A percentile compares a stretch with the other conserved stretches of the same genome.
These are phyloP conservation scores for Galerucella calmariensis DNA, from an alignment of 2,888 invertebrate genomes.

Conservation along the genomic window DNA sequence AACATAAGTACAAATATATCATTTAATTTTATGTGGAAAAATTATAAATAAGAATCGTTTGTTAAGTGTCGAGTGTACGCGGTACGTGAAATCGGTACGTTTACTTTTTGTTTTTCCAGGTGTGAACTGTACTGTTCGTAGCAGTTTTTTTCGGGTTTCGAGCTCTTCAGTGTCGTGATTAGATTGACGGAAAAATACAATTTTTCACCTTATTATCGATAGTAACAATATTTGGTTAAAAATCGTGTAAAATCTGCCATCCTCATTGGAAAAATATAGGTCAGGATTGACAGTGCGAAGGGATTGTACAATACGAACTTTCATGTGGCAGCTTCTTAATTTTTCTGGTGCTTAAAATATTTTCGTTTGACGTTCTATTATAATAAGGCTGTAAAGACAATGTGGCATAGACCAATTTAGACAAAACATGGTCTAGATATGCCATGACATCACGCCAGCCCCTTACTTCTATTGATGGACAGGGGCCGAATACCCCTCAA, in stretches of 20 bases:
- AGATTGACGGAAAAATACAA: neutral
- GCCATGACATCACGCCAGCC: constrained; percentile 65
- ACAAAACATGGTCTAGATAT: constrained; percentile 62
- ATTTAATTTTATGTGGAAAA: constrained; percentile 34
- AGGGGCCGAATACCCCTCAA: constrained; percentile 57
- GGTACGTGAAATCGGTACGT: constrained; percentile 2
- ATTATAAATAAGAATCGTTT: constrained; percentile 1
- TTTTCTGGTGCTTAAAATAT: constrained; percentile 21
- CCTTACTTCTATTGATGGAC: constrained; percentile 57
- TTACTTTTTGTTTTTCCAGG: constrained; percentile 9
- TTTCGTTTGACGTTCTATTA: constrained; percentile 19
- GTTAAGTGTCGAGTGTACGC: constrained; percentile 26
- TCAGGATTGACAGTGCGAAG: constrained; percentile 22
- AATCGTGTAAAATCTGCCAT: neutral
- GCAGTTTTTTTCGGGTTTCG: neutral
- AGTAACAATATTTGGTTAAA: neutral
- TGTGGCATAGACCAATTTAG: constrained; percentile 52
- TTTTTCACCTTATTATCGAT: neutral
- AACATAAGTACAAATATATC: constrained; percentile 51
- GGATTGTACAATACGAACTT: neutral
- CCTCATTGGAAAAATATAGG: constrained; percentile 21
- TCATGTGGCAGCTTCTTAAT: neutral
- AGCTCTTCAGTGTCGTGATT: constrained; percentile 18
- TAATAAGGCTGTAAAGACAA: constrained; percentile 37
- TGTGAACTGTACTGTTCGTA: neutral